Conservation (phyloP, 1,140 invertebrate genomes). For the Aphelinus certus region DNA sequence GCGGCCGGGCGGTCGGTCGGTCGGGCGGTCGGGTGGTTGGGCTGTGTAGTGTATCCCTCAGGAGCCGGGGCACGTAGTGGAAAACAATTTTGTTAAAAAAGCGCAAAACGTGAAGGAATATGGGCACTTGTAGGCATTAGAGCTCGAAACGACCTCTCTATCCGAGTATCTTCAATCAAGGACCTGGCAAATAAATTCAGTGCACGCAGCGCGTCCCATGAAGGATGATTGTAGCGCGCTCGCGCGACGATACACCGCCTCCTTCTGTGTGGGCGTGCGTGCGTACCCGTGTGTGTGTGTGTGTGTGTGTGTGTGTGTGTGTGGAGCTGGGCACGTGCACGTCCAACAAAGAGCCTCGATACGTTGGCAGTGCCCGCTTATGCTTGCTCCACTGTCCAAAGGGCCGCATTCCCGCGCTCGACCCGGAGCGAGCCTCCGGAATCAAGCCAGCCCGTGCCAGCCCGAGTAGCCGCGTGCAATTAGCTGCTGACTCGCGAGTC, state of each 20-base stretch:
- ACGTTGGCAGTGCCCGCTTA: not conserved
- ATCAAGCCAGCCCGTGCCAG: not conserved
- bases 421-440: not conserved
- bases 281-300: not conserved
- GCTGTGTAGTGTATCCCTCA: too few relatives aligned
- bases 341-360: slow-evolving; percentile 18
- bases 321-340: not conserved
- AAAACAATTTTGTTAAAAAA: too few relatives aligned
- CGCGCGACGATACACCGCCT: not conserved
- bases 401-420: slow-evolving; percentile 1
- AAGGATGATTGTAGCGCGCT: not conserved
- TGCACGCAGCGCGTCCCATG: slow-evolving; percentile 23
- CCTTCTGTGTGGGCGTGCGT: too few relatives aligned
- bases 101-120: too few relatives aligned
- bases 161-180: slow-evolving; percentile 19
- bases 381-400: too few relatives aligned
- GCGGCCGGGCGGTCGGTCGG: too few relatives aligned
- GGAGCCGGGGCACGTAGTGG: too few relatives aligned
- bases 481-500: slow-evolving; percentile 9
- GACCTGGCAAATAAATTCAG: slow-evolving; percentile 24
- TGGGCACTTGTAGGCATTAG: too few relatives aligned
- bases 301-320: not conserved
- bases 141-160: slow-evolving; percentile 1
- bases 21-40: too few relatives aligned
- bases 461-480: not conserved